Evolutionary conservation across 2,888 invertebrate genomes (phyloP), one percentile per base, ranked within the genome.

Genomic region (Chloroclysta siterata): DNA sequence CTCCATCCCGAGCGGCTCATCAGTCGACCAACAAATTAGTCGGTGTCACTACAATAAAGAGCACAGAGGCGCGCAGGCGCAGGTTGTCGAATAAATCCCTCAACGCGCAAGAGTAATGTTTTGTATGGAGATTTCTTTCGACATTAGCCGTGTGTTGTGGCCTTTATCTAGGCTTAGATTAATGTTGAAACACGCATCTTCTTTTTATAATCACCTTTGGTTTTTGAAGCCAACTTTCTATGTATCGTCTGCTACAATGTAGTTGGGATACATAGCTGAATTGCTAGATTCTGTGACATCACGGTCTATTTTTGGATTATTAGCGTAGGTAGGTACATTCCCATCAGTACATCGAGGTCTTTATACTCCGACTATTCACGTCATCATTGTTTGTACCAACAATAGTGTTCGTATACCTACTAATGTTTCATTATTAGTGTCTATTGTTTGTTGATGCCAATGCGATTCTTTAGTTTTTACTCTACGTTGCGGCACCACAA

Each of bases 71-170:
- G 79, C 77, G 80, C 81, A 80, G 79, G 81, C 85, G 80, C 81
- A 76, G 74, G 78, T 83, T 87, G 88, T 89, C 91, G 87, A 86
- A 93, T 93, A 93, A 93, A 93, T 93, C 93, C 82, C 75, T 93
- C 93, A 90, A 85, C 93, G 90, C 87, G 66, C 70, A 71, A 77
- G 87, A 89, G 85, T 91, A 90, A 92, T 91, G 93, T 92, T 93
- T 91, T 92, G 92, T 93, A 93, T 93, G 89, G 91, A 93, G 93
- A 90, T 92, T 93, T 93, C 93, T 93, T 92, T 93, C 93, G 86
- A 87, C 93, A 85, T 82, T 77, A 79, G 80, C 75, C 80, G 82
- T 81, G 84, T 86, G 87, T 85, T 78, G 82, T 88, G 86, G 88
- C 85, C 88, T 89, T 87, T 89, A 90, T 91, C 92, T 91, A 90